phyloP scores from a whole-genome alignment of 37 sponge, comb jelly and placozoan species.

The Cladorhizidae sp. region DNA sequence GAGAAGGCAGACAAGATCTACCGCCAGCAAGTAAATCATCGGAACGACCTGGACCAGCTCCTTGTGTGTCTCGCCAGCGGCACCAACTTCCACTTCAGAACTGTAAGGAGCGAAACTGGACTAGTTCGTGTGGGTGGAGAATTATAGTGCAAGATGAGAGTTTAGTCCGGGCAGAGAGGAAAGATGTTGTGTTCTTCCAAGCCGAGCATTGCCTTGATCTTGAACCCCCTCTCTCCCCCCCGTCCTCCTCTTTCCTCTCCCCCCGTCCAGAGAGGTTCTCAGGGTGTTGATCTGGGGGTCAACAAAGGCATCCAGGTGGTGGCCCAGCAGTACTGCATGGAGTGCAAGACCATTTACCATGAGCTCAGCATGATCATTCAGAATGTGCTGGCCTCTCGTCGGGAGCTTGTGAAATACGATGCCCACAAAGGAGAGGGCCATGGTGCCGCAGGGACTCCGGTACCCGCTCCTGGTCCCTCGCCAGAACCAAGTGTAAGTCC shows the following conservation, averaged over 20 bases:
- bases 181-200: too few species aligned
- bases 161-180: too few species aligned
- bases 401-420: slow-evolving; percentile 84
- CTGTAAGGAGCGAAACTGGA: not conserved
- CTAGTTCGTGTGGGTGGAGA: not conserved
- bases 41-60: slow-evolving; percentile 75
- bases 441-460: not conserved
- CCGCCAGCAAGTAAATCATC: slow-evolving; percentile 69
- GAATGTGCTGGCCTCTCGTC: slow-evolving; percentile 77
- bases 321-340: slow-evolving; percentile 78
- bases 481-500: slow-evolving; percentile 8
- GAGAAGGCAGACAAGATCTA: slow-evolving; percentile 83
- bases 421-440: slow-evolving; percentile 49
- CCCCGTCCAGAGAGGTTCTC: not conserved
- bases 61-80: slow-evolving; percentile 59
- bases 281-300: slow-evolving; percentile 32
- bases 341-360: slow-evolving; percentile 77
- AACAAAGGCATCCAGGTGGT: slow-evolving; percentile 77
- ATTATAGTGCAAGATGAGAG: too few species aligned
- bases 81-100: not conserved
- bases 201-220: too few species aligned
- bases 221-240: not conserved
- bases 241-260: not conserved
- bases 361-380: slow-evolving; percentile 87
- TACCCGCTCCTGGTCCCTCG: not conserved